Percentiles rank a stretch among this genome's conserved stretches.
These are phyloP conservation scores for Phaetusa simplex DNA, from an alignment of 2,113 vertebrate genomes.

Conservation along the genomic window DNA sequence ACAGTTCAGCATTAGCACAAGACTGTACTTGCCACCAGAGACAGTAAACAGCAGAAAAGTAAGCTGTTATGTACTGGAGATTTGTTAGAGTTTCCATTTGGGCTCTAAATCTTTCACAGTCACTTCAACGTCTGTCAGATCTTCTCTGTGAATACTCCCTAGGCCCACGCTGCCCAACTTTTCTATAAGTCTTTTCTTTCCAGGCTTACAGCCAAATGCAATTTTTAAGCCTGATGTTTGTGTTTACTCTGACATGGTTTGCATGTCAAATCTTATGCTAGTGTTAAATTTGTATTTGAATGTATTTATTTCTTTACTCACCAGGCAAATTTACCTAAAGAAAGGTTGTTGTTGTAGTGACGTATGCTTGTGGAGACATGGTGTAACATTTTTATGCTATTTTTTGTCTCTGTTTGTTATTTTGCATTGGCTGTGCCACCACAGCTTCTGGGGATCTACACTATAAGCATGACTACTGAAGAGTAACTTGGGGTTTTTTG, in stretches of 20 bases:
- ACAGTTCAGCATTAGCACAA: not conserved
- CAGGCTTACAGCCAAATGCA: not conserved
- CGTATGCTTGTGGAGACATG: not conserved
- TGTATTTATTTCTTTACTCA: not conserved
- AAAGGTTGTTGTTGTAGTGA: not conserved
- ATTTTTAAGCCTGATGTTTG: not conserved
- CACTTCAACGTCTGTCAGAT: not conserved
- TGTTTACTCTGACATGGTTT: not conserved
- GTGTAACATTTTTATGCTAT: too few species aligned
- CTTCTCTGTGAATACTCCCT: not conserved
- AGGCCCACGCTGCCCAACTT: not conserved
- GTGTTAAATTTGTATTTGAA: not conserved
- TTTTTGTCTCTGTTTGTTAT: not conserved
- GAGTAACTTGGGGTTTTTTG: rapidly evolving
- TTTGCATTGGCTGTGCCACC: not conserved
- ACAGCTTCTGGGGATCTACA: not conserved
- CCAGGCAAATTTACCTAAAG: not conserved
- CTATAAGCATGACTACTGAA: not conserved
- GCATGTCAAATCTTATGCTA: not conserved
- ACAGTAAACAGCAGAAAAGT: not conserved
- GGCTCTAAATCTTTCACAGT: not conserved
- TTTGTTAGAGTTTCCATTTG: not conserved
- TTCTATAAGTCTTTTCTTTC: not conserved
- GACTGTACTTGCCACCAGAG: not conserved
- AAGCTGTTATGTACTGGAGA: not conserved